Evolutionary conservation across 2,797 vertebrate species (phyloP).

Genomic region (Leuciscus waleckii): DNA sequence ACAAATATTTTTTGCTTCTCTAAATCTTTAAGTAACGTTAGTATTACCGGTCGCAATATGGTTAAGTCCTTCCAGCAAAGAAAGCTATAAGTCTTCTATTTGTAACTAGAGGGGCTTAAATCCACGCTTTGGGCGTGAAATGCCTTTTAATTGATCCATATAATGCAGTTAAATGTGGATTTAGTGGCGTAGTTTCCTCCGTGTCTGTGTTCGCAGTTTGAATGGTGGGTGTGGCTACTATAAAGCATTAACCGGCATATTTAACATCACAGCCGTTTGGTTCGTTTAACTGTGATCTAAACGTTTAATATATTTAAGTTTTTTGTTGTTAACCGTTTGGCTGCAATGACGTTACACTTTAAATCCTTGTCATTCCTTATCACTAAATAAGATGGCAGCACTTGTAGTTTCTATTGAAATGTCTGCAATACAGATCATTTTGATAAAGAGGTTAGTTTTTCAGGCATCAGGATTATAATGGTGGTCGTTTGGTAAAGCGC

Average conservation of each 20-base stretch:
- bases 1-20: accelerated
- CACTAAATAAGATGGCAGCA: background rate
- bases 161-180: background rate
- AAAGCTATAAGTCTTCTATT: background rate
- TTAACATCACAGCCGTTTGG: background rate
- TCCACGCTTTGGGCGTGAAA: background rate
- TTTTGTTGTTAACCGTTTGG: background rate
- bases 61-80: too few relatives aligned
- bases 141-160: background rate
- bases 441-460: background rate
- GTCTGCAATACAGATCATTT: background rate
- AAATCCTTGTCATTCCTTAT: too few relatives aligned
- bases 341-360: background rate
- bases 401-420: background rate
- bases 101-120: background rate
- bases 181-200: background rate
- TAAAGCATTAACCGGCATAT: slow-evolving; percentile 15
- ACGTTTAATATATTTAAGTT: background rate
- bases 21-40: background rate
- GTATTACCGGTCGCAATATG: background rate
- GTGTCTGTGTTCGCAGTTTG: background rate
- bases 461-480: background rate
- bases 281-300: background rate
- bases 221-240: slow-evolving; percentile 60
- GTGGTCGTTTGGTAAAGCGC: background rate